Evolutionary conservation across 2,113 vertebrate genomes (phyloP), one percentile per base, ranked within the genome.

Genomic region (Sterrhoptilus dennistouni): DNA sequence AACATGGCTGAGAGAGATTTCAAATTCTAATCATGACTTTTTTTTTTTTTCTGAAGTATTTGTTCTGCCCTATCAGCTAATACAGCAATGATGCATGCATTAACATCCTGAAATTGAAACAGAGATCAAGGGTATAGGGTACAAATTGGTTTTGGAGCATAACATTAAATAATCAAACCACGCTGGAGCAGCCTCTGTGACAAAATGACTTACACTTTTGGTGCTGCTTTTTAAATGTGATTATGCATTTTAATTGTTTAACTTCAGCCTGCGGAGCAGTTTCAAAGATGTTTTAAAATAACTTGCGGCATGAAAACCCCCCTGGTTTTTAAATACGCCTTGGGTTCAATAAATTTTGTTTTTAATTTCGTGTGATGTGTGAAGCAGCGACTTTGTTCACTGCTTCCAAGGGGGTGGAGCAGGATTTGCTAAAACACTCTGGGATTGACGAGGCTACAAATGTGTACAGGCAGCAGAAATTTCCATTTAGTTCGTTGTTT

Each of bases 1-100:
- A 97, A 98, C 81, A 96, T 96, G 97, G 98, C 97, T 1, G 98
- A 98, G 50, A 89, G 33, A 8, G 97, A 98, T 97, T 98, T 98
- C 96, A 75, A 90, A 90, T 99, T 99, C 96, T 98, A 69, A 98
- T 79, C 49, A 20, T 60, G 31, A 12, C 75, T 76, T 72, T 81
- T 81, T 38, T 38, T 38, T 38, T 38, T 38, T 75, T 78, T 27
- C 61, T 66, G 60, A 88, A 92, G 85, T 88, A 94, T 94, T 96
- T 95, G 93, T 92, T 96, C 90, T 93, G 92, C 95, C 76, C 95
- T 94, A 92, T 95, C 88, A 93, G 96, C 75, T 93, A 93, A 96
- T 95, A 94, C 87, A 92, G 92, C 54, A 71, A 17, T 19, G 75
- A 90, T 78, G 90, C 42, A n/a, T 77, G 76, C 70, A 88, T 93